A percentile compares a stretch with the other conserved stretches of the same genome.
Evolutionary conservation across 2,888 invertebrate species (phyloP).

Genomic region (Philonicus albiceps): DNA sequence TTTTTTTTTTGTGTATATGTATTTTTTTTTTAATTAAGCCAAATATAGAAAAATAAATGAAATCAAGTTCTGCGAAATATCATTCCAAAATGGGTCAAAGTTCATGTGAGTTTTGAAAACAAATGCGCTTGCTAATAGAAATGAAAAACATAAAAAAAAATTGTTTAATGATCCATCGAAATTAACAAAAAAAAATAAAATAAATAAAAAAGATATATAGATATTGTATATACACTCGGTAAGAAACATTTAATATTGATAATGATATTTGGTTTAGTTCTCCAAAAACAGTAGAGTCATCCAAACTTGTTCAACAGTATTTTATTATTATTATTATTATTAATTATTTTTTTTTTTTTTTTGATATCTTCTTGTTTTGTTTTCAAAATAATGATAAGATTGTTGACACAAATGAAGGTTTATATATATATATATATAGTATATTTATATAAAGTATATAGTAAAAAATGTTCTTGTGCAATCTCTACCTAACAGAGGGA

Average conservation of each 20-base stretch:
- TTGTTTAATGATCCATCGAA: background rate
- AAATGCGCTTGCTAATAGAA: constrained; percentile 38
- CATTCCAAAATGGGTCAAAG: constrained; percentile 63
- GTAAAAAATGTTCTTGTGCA: constrained; percentile 56
- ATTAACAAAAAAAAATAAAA: background rate
- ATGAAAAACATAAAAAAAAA: constrained; percentile 1
- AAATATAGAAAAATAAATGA: constrained; percentile 7
- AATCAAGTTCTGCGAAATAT: constrained; percentile 54
- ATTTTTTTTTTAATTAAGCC: background rate
- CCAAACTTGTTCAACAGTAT: constrained; percentile 41
- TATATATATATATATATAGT: constrained; percentile 15
- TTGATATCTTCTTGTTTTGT: constrained; percentile 12
- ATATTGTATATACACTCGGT: constrained; percentile 39
- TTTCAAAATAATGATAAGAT: constrained; percentile 26
- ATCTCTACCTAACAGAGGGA: constrained; percentile 97
- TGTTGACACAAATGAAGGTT: constrained; percentile 39
- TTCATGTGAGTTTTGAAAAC: constrained; percentile 49
- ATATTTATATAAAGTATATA: constrained; percentile 35
- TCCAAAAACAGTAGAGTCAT: constrained; percentile 37
- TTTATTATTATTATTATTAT: background rate
- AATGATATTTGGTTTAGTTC: constrained; percentile 38
- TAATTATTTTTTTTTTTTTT: constrained; percentile 3
- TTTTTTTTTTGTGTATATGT: constrained; percentile 3
- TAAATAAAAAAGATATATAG: constrained; percentile 3
- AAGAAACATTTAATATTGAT: constrained; percentile 32